phyloP scores from a whole-genome alignment of 1,140 invertebrate genomes.

The Limonius californicus region DNA sequence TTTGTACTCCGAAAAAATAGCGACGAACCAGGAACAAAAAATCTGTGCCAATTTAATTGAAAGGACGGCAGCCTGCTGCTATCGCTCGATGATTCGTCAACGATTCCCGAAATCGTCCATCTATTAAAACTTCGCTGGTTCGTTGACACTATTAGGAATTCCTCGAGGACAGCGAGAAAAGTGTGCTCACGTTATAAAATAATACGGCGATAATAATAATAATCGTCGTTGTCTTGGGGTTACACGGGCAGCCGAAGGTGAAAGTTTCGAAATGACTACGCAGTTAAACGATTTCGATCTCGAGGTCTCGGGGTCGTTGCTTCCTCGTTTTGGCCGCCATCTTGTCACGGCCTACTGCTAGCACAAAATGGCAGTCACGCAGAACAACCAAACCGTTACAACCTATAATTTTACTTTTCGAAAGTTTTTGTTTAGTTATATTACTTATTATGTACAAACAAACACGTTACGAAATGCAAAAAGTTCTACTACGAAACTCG shows the following conservation, averaged over 20 bases:
- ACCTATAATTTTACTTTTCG: constrained; percentile 15
- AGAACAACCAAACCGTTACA: constrained; percentile 13
- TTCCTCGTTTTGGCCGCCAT: constrained; percentile 8
- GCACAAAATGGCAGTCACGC: constrained; percentile 17
- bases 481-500: constrained; percentile 2
- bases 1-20: constrained; percentile 1
- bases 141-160: constrained; percentile 1
- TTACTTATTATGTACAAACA: constrained; percentile 12
- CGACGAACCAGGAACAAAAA: constrained; percentile 13
- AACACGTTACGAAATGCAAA: constrained; percentile 3
- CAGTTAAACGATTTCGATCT: constrained; percentile 15
- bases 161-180: neutral
- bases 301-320: constrained; percentile 16
- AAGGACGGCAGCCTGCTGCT: neutral
- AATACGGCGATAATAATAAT: neutral
- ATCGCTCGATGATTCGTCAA: too few species aligned
- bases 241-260: constrained; percentile 6
- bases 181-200: neutral
- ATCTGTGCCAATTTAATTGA: constrained; percentile 15
- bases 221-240: neutral
- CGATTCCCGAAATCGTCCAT: constrained; percentile 9
- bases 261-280: constrained; percentile 13
- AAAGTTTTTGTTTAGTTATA: constrained; percentile 13
- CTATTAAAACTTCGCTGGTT: constrained; percentile 3
- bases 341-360: constrained; percentile 10